These are phyloP conservation scores for Cuculus canorus DNA, from an alignment of 2,797 vertebrate species.

Conservation along the genomic window DNA sequence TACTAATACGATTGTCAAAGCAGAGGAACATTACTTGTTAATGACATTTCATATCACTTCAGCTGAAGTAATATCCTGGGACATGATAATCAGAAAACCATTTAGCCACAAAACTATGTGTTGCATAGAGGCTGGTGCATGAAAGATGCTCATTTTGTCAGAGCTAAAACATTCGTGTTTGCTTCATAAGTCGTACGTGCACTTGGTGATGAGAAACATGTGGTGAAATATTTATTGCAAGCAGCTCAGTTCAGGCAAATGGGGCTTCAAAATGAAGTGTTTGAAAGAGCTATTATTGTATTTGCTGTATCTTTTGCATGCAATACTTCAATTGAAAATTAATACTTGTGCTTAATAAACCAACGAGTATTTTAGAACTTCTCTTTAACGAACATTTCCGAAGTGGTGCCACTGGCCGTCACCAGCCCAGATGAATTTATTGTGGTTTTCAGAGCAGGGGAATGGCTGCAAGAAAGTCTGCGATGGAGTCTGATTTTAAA, in stretches of 20 bases:
- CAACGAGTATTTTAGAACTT: conserved; percentile 25
- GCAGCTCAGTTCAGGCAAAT: conserved; percentile 68
- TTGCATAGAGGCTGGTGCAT: conserved; percentile 12
- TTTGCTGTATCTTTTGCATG: conserved; percentile 9
- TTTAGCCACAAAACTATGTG: conserved; percentile 58
- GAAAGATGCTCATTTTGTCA: conserved; percentile 57
- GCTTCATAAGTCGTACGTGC: conserved; percentile 54
- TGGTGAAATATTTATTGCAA: conserved; percentile 58
- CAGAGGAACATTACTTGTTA: conserved; percentile 75
- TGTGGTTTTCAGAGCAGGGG: background rate
- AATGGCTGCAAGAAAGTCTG: background rate
- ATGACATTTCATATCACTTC: conserved; percentile 75
- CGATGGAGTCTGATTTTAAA: conserved; percentile 16
- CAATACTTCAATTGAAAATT: conserved; percentile 23
- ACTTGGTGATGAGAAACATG: conserved; percentile 55
- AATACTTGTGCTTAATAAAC: conserved; percentile 55
- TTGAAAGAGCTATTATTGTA: conserved; percentile 53
- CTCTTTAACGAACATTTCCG: conserved; percentile 27
- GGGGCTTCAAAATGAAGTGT: conserved; percentile 64
- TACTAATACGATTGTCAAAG: conserved; percentile 74
- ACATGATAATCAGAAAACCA: conserved; percentile 64
- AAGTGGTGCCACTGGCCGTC: background rate
- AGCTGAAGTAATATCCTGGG: conserved; percentile 71
- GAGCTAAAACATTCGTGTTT: conserved; percentile 63
- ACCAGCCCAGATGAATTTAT: conserved; percentile 5